These are phyloP conservation scores for Vulpes ferrilata DNA, from an alignment of 2,113 vertebrate genomes.

Conservation along the genomic window DNA sequence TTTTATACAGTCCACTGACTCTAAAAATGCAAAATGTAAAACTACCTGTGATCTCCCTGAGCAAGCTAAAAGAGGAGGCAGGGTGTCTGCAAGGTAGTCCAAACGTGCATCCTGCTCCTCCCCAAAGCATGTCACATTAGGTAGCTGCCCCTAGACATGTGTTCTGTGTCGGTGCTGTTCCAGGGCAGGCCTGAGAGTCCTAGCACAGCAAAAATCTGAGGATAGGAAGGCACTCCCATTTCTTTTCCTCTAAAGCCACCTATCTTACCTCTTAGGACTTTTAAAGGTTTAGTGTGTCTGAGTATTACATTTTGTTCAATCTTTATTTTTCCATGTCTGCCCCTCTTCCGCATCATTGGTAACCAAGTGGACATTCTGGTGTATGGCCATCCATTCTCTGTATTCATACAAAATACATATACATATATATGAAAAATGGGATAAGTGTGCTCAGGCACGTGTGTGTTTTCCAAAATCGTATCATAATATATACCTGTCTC, in stretches of 20 bases:
- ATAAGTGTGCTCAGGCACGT: accelerated
- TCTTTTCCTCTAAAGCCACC: background rate
- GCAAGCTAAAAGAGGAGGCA: conserved; percentile 27
- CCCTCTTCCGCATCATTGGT: background rate
- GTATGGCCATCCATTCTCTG: background rate
- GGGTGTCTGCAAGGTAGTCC: background rate
- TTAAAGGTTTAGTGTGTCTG: background rate
- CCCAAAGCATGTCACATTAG: background rate
- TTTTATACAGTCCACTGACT: conserved; percentile 79
- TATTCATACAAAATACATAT: background rate
- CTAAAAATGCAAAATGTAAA: conserved; percentile 74
- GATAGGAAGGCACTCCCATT: accelerated
- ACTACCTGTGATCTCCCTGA: background rate
- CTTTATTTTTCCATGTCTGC: background rate
- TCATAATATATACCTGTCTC: background rate
- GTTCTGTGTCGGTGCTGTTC: too few species aligned
- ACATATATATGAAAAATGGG: background rate
- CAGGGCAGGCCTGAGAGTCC: background rate
- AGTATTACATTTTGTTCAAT: background rate
- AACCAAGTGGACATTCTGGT: background rate
- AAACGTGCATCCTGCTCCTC: background rate
- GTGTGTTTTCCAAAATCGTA: background rate
- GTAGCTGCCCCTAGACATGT: accelerated
- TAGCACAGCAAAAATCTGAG: background rate
- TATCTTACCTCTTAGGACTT: background rate